These are phyloP conservation scores for Cerastis rubricosa DNA, from an alignment of 2,888 invertebrate genomes.

Conservation along the genomic window DNA sequence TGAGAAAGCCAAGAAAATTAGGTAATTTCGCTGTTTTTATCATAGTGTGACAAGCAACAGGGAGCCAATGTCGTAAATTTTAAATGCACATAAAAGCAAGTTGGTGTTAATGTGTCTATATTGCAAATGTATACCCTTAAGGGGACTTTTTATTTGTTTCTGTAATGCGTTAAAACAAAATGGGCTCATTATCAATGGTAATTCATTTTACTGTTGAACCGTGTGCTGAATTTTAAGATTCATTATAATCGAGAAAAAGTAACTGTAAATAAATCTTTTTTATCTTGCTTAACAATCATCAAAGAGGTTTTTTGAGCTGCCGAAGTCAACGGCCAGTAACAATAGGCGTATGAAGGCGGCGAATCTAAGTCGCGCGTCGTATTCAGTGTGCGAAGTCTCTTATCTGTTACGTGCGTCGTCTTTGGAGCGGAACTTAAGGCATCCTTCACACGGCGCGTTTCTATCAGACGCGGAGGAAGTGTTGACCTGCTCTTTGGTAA, in stretches of 20 bases:
- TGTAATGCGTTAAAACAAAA: slow-evolving; percentile 20
- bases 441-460: slow-evolving; percentile 43
- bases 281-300: slow-evolving; percentile 36
- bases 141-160: slow-evolving; percentile 28
- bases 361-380: slow-evolving; percentile 27
- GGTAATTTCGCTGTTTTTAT: slow-evolving; percentile 48
- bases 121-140: slow-evolving; percentile 50
- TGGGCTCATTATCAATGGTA: slow-evolving; percentile 45
- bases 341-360: slow-evolving; percentile 34
- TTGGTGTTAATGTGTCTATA: slow-evolving; percentile 55
- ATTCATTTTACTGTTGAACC: slow-evolving; percentile 52
- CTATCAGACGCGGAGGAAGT: slow-evolving; percentile 54
- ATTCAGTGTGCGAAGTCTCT: slow-evolving; percentile 57
- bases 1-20: slow-evolving; percentile 42
- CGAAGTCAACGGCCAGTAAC: slow-evolving; percentile 55
- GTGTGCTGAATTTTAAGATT: slow-evolving; percentile 43
- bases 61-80: slow-evolving; percentile 49
- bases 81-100: slow-evolving; percentile 48
- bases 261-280: slow-evolving; percentile 47
- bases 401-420: slow-evolving; percentile 61
- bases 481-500: slow-evolving; percentile 55
- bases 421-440: slow-evolving; percentile 44
- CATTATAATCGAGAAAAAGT: slow-evolving; percentile 39
- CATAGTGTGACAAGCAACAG: slow-evolving; percentile 27
- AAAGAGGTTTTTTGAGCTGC: slow-evolving; percentile 40